These are phyloP conservation scores for Cinclus cinclus DNA, from an alignment of 2,113 vertebrate species.

Conservation along the genomic window DNA sequence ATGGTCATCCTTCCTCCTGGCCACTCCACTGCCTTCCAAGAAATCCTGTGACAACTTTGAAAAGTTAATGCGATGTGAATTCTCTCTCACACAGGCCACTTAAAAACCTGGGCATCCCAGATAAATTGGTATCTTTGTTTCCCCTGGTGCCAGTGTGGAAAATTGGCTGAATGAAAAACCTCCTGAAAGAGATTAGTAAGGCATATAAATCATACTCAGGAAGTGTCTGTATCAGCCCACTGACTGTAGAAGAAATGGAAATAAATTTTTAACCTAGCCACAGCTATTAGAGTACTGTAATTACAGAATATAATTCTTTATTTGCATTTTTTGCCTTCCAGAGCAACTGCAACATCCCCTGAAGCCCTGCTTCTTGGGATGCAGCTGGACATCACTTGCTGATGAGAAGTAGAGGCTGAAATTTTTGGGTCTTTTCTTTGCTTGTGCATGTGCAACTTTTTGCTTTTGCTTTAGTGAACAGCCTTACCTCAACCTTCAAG, in stretches of 20 bases:
- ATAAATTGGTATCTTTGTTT: neutral
- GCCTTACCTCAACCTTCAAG: neutral
- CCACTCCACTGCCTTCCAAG: neutral
- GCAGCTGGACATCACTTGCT: neutral
- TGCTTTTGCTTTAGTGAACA: neutral
- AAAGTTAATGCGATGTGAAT: neutral
- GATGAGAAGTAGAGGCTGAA: neutral
- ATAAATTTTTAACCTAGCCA: neutral
- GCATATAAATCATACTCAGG: neutral
- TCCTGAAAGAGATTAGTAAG: neutral
- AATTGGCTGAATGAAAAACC: neutral
- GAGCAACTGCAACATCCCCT: too few relatives aligned
- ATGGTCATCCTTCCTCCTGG: neutral
- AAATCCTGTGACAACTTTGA: neutral
- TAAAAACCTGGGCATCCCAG: neutral
- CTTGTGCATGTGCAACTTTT: neutral
- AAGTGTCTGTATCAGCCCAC: neutral
- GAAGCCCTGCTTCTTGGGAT: neutral
- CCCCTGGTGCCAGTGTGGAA: neutral
- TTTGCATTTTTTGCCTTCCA: neutral
- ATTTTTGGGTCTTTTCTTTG: neutral
- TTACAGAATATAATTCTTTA: neutral
- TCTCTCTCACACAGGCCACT: neutral
- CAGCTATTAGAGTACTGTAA: neutral
- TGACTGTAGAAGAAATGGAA: neutral